Conservation (phyloP, 2,888 invertebrate species). For the Drosophila borealis region DNA sequence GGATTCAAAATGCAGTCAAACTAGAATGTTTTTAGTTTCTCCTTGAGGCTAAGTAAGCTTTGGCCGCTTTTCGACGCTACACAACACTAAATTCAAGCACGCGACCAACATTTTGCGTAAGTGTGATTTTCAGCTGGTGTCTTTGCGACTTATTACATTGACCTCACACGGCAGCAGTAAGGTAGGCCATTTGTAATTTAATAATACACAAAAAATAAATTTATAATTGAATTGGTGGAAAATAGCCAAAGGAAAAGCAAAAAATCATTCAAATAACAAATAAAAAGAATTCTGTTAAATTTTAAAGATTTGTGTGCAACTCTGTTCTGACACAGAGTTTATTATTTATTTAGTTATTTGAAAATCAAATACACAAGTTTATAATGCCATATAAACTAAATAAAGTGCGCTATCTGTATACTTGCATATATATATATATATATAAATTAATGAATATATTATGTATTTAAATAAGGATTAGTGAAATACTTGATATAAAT, state of each 20-base stretch:
- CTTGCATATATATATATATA: slow-evolving; percentile 38
- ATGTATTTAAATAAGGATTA: slow-evolving; percentile 9
- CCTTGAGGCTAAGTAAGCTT: too few species aligned
- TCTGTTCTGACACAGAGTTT: slow-evolving; percentile 2
- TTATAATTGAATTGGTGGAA: background rate
- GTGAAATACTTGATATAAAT: slow-evolving; percentile 9
- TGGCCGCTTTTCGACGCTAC: background rate
- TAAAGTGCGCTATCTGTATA: slow-evolving; percentile 59
- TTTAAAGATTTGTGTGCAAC: slow-evolving; percentile 3
- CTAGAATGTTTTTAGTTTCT: background rate
- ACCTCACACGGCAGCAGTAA: slow-evolving; percentile 4
- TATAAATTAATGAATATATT: slow-evolving; percentile 13
- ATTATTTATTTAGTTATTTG: background rate
- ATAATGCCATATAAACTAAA: slow-evolving; percentile 25
- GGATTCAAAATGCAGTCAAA: too few species aligned
- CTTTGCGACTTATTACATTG: slow-evolving; percentile 2
- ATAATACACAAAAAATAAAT: background rate
- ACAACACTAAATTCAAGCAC: background rate
- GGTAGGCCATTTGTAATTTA: slow-evolving; percentile 12
- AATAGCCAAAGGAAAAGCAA: background rate
- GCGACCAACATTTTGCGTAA: background rate
- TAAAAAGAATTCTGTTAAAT: slow-evolving; percentile 5
- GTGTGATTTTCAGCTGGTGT: slow-evolving; percentile 10
- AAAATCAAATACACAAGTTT: slow-evolving; percentile 6
- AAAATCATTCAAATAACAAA: background rate